phyloP scores from a whole-genome alignment of 2,888 invertebrate species.

The Tricholauxania praeusta region DNA sequence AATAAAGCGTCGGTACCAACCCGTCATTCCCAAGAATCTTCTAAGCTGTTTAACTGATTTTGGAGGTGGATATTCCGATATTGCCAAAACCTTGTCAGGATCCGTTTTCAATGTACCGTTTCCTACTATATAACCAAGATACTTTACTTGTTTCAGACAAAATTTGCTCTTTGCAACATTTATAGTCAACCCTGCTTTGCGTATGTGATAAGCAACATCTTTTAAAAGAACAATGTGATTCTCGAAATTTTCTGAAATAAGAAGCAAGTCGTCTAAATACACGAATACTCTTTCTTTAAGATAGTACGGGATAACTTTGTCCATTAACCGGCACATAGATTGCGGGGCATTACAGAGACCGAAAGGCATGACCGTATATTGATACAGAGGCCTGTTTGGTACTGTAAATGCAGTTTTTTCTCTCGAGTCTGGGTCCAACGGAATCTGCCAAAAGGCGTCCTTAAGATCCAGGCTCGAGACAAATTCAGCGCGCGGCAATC shows the following conservation, averaged over 20 bases:
- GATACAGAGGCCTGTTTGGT: no score
- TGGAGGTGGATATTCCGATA: background rate
- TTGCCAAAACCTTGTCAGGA: background rate
- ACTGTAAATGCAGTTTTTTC: no score
- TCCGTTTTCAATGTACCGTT: background rate
- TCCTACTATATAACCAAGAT: conserved; percentile 20
- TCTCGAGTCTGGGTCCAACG: no score
- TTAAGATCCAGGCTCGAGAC: no score
- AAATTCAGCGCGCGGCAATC: no score
- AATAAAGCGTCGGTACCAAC: conserved; percentile 29
- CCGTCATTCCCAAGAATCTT: background rate
- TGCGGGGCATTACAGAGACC: no score
- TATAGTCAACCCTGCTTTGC: background rate
- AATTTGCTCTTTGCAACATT: conserved; percentile 18
- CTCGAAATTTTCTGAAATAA: conserved; percentile 31
- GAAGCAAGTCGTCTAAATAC: conserved; percentile 30
- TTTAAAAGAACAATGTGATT: conserved; percentile 20
- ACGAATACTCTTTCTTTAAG: no score
- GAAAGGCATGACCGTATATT: no score
- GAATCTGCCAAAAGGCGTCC: no score
- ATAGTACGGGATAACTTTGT: no score
- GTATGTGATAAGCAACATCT: conserved; percentile 11
- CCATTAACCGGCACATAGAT: no score
- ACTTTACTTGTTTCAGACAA: conserved; percentile 9
- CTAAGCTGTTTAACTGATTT: background rate